Base-by-base conservation (phyloP, 2,113 vertebrate species). In the Pelodiscus sinensis region DNA sequence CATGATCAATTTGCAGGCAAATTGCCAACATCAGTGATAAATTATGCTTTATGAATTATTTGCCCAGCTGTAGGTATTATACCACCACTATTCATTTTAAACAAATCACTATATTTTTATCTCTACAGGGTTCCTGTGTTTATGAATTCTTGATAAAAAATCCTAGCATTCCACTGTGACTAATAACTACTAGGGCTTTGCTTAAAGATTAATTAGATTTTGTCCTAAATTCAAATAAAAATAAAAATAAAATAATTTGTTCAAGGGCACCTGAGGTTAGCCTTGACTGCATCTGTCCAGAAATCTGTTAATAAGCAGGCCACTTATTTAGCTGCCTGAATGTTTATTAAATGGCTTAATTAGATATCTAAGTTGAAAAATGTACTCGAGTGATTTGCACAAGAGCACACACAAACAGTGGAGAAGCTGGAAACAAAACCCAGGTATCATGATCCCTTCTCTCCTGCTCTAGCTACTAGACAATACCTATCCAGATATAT, bases 31-130 rank as follows among this genome's bases (percentile, higher is more conserved):
- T 44, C 65, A 87, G 16, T 90, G 68, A 50, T 22, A 14, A 79
- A 55, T n/a, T 81, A 58, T 85, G 18, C 29, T 50, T 84, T 73
- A 73, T 94, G 44, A 81, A 86, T 75, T 51, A 10, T 92, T 90
- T 89, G n/a, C 90, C 35, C 54, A 83, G 44, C 10, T 85, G 29
- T 88, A 35, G 89, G 9, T 88, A 2, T n/a, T 71, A 80, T 3
- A 55, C 3, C 68, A 44, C 24, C 55, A 24, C 1, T 56, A 16
- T 25, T 79, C 68, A 78, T 77, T 6, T 15, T 8, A 5, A 88
- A 8, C 35, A 79, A 87, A 31, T 65, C 68, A 87, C 25, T 93
- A 62, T 54, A 35, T 9, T 82, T 94, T 92, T 44, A 86, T 87
- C 7, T 29, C 55, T 58, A 58, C 16, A 71, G 19, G 62, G 14